Evolutionary conservation across 2,113 vertebrate genomes (phyloP).

Genomic region (Emberiza fucata): DNA sequence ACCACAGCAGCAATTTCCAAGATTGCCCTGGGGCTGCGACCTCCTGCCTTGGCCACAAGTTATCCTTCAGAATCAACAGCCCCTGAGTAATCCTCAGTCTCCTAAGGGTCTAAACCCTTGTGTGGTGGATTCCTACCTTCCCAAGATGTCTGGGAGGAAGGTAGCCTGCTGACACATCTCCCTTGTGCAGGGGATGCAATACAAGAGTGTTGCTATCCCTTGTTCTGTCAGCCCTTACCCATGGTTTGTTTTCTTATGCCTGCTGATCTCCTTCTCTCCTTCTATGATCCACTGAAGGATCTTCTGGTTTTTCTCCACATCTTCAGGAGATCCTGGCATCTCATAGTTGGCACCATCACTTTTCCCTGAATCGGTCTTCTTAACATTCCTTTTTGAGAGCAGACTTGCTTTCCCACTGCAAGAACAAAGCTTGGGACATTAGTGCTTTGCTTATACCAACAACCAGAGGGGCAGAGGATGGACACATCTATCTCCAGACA

Average conservation of each 20-base stretch:
- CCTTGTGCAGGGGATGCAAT: not conserved
- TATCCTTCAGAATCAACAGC: not conserved
- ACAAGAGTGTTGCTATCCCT: not conserved
- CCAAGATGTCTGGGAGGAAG: not conserved
- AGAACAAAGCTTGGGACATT: slow-evolving; percentile 33
- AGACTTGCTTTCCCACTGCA: slow-evolving; percentile 83
- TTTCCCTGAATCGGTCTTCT: slow-evolving; percentile 82
- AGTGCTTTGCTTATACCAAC: not conserved
- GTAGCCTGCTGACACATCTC: not conserved
- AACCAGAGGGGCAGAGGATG: not conserved
- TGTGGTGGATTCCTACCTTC: not conserved
- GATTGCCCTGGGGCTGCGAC: not conserved
- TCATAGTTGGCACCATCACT: slow-evolving; percentile 74
- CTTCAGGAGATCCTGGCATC: slow-evolving; percentile 79
- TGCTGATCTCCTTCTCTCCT: slow-evolving; percentile 87
- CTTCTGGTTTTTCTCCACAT: slow-evolving; percentile 90
- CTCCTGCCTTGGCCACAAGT: not conserved
- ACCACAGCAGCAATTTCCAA: not conserved
- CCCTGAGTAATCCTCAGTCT: not conserved
- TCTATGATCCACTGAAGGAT: slow-evolving; percentile 98
- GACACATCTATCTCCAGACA: not conserved
- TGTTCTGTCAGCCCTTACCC: slow-evolving; percentile 70
- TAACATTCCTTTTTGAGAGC: slow-evolving; percentile 80
- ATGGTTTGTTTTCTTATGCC: slow-evolving; percentile 86
- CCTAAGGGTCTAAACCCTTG: not conserved